Base-by-base conservation (phyloP, 2,797 vertebrate species). In the Squalus acanthias region DNA sequence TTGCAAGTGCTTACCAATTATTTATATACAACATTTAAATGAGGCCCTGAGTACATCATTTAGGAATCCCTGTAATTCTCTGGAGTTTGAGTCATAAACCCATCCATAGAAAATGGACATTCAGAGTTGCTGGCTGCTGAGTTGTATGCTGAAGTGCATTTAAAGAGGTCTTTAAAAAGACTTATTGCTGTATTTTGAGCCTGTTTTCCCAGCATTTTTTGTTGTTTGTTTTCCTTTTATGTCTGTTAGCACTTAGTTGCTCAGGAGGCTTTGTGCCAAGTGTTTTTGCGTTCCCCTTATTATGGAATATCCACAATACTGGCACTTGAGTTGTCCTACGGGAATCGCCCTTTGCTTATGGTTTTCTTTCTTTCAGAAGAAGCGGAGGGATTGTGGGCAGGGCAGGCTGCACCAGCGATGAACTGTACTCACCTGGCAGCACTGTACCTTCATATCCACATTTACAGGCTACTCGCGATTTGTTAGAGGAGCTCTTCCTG, bases 201-300 rank as follows among this genome's bases (percentile, higher is more conserved):
- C 15, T 22, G 13, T 92, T n/a, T 92, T 92, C 91, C n/a, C n/a
- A 93, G 91, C 39, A 10, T 93, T 93, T 93, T 69, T 63, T n/a
- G 1, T 65, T 69, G 46, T 69, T 69, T 46, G 46, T 46, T 22
- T 93, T 46, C 33, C 57, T 93, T 93, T 69, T 69, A 69, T 93
- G 91, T 93, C 65, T 93, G 65, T 93, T 93, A 67, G n/a, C 33
- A 93, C n/a, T 93, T n/a, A 67, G 8, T 69, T 69, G n/a, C n/a
- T 67, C 1, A 17, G 26, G 57, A 69, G 20, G n/a, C 63, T 1
- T 10, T 93, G n/a, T 39, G 91, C 91, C 91, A 69, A 63, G 17
- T 69, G n/a, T 46, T 24, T 89, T 33, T 63, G 15, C 5, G 50
- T 17, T 63, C 5, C 26, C 5, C 57, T 65, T 33, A n/a, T 63